Evolutionary conservation across 2,888 invertebrate species (phyloP), one percentile per base, ranked within the genome.

Genomic region (Pseudeuparius sepicola): DNA sequence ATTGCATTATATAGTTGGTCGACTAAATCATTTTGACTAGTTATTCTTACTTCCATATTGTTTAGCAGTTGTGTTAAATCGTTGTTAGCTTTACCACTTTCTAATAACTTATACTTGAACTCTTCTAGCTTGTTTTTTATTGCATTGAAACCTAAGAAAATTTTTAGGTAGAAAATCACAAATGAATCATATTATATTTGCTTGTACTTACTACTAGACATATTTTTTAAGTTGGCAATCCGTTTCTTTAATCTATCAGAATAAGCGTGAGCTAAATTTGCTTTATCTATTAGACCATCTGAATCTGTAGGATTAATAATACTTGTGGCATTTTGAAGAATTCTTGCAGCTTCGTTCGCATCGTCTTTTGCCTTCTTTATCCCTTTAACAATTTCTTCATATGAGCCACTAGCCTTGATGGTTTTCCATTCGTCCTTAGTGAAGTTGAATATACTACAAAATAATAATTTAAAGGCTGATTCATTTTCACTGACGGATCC

Each of bases 361-460:
- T 76, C 74, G 17, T 71, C 64, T 45, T 65, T 70, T 1, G 83
- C 84, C 24, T 72, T 72, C 6, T 67, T 59, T 33, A 90, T 73
- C 12, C 79, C 78, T 34, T 75, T 72, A 0, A 80, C 73, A 1
- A 92, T 85, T 34, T 79, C 76, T 39, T 79, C 75, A 45, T 86
- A 78, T 1, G 73, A 74, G 40, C 70, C 67, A 34, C 74, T 74
- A 0, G 77, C 78, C 51, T 70, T 66, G 37, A 77, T 57, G 17
- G 75, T 73, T 45, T 67, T 65, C 39, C 71, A 71, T 25, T 78
- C 76, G 46, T 74, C 70, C 36, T 54, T 53, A 3, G 56, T 56
- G 35, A 61, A 55, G 41, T 57, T 54, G 31, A 57, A 55, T 32
- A 53, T 37, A 23, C 53, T 56, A 39, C 30, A 52, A 47, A 34